Percentiles rank a stretch among this genome's conserved stretches.
Evolutionary conservation across 2,113 vertebrate species (phyloP).

Genomic region (Lanius collurio): DNA sequence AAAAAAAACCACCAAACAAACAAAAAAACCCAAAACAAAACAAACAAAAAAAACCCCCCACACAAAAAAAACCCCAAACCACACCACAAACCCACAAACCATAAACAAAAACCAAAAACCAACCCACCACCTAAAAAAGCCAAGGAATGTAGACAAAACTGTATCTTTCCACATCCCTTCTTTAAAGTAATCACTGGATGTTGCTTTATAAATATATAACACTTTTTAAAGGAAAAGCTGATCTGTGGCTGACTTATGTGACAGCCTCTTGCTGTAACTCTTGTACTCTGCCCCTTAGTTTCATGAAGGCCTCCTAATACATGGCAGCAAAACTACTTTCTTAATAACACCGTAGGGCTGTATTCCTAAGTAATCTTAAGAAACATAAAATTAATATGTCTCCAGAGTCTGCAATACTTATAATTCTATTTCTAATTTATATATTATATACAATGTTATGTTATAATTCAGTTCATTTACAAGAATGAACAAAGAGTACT

Average conservation of each 20-base stretch:
- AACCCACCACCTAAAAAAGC: neutral
- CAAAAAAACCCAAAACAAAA: too few relatives aligned
- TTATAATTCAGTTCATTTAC: neutral
- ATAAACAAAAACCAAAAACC: too few relatives aligned
- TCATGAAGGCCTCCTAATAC: neutral
- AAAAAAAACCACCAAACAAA: neutral
- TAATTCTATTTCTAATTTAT: neutral
- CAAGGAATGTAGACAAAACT: neutral
- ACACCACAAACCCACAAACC: too few relatives aligned
- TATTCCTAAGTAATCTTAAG: neutral
- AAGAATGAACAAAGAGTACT: neutral
- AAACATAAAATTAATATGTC: neutral
- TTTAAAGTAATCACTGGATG: neutral
- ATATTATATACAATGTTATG: neutral
- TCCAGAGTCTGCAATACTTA: neutral
- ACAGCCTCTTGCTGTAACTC: neutral
- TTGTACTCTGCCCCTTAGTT: neutral
- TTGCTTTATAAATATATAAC: neutral
- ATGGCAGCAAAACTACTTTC: neutral
- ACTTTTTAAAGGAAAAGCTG: neutral
- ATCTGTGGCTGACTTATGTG: neutral
- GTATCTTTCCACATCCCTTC: neutral
- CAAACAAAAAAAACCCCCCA: too few relatives aligned
- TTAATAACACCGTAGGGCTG: neutral
- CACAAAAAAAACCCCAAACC: too few relatives aligned